Percentiles rank a stretch among this genome's conserved stretches.
phyloP scores from a whole-genome alignment of 2,888 invertebrate genomes.

The Eristalis intricaria region DNA sequence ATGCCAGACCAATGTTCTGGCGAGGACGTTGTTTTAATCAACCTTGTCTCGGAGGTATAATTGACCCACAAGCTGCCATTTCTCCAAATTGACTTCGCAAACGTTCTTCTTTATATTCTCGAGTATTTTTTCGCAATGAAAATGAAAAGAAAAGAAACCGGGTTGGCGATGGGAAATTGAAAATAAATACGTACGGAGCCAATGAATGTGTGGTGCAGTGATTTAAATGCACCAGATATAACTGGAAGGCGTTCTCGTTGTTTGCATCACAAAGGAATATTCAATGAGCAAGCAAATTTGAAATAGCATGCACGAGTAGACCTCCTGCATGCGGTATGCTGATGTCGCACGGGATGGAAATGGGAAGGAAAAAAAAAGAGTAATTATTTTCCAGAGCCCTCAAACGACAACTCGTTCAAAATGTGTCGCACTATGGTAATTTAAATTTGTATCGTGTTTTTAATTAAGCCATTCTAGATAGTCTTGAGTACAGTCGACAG shows the following conservation, averaged over 20 bases:
- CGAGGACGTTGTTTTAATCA: background rate
- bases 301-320: background rate
- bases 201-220: background rate
- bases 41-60: background rate
- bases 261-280: constrained; percentile 49
- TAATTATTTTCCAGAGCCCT: background rate
- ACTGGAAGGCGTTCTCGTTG: constrained; percentile 33
- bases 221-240: background rate
- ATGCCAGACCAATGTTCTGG: background rate
- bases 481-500: background rate
- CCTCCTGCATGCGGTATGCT: background rate
- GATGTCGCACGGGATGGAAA: background rate
- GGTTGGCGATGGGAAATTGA: background rate
- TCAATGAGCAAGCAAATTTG: constrained; percentile 27
- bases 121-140: background rate
- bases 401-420: background rate
- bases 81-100: background rate
- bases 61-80: background rate
- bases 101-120: background rate
- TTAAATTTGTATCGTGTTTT: background rate
- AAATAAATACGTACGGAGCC: background rate
- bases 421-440: background rate
- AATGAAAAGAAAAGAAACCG: background rate
- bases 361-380: background rate
- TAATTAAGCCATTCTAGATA: background rate